Evolutionary conservation across 2,888 invertebrate species (phyloP).

Genomic region (Heterodera filipjevi): DNA sequence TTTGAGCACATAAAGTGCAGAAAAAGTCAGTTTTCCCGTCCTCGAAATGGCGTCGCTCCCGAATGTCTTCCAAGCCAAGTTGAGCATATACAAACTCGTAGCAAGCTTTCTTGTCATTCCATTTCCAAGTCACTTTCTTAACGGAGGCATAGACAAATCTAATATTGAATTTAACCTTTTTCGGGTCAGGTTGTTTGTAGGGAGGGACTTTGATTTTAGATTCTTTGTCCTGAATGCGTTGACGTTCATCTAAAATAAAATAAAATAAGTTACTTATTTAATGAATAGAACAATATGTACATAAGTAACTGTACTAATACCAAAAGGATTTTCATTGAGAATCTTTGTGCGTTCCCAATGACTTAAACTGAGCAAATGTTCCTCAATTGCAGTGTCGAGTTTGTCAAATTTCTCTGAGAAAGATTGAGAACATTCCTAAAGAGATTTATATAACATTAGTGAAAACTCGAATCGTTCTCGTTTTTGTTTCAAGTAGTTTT

Average conservation of each 20-base stretch:
- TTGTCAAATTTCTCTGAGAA: slow-evolving; percentile 21
- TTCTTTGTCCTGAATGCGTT: slow-evolving; percentile 11
- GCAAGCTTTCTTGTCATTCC: slow-evolving; percentile 18
- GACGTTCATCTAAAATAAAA: slow-evolving; percentile 27
- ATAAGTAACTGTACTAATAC: not conserved
- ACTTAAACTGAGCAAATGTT: slow-evolving; percentile 28
- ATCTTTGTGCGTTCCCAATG: slow-evolving; percentile 23
- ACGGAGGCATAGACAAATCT: slow-evolving; percentile 3
- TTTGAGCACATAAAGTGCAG: slow-evolving; percentile 27
- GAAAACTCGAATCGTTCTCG: no score
- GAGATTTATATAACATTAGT: no score
- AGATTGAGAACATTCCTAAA: slow-evolving; percentile 30
- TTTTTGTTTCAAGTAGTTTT: no score
- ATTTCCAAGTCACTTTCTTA: slow-evolving; percentile 36
- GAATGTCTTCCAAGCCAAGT: slow-evolving; percentile 25
- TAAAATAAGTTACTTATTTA: no score
- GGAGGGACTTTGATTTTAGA: slow-evolving; percentile 25
- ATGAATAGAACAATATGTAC: not conserved
- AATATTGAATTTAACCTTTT: slow-evolving; percentile 21
- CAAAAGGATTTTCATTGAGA: slow-evolving; percentile 20
- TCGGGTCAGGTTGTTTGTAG: slow-evolving; percentile 21
- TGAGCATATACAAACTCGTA: slow-evolving; percentile 35
- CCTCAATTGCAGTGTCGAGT: slow-evolving; percentile 12
- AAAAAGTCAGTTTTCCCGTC: slow-evolving; percentile 14
- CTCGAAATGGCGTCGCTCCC: slow-evolving; percentile 17